phyloP scores from a whole-genome alignment of 2,888 invertebrate species.

The Acronicta aceris region DNA sequence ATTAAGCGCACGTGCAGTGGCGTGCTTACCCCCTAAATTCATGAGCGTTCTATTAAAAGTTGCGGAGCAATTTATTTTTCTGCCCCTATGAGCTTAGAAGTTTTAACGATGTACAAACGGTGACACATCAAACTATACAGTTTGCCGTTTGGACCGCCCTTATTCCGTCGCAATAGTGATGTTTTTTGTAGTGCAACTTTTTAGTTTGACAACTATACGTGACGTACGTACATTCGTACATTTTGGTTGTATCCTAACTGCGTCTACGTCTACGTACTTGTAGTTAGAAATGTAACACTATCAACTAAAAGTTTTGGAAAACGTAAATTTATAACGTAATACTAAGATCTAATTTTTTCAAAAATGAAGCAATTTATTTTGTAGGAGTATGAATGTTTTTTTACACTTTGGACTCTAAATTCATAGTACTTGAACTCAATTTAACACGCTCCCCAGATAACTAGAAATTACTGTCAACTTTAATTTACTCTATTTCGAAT shows the following conservation, averaged over 20 bases:
- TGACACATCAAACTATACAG: too few relatives aligned
- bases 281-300: constrained; percentile 19
- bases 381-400: too few relatives aligned
- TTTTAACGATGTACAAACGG: constrained; percentile 71
- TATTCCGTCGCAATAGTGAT: too few relatives aligned
- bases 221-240: constrained; percentile 3
- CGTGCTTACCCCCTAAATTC: constrained; percentile 47
- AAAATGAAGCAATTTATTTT: too few relatives aligned
- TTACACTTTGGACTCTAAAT: too few relatives aligned
- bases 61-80: constrained; percentile 73
- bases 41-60: constrained; percentile 72
- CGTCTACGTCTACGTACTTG: constrained; percentile 19
- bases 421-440: constrained; percentile 14
- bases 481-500: constrained; percentile 24
- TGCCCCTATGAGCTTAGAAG: constrained; percentile 64
- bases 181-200: too few relatives aligned
- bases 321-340: constrained; percentile 7
- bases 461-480: constrained; percentile 8
- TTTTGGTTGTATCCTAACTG: constrained; percentile 22
- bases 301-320: constrained; percentile 33
- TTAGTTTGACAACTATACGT: too few relatives aligned
- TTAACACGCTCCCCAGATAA: constrained; percentile 20
- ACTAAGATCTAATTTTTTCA: not conserved
- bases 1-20: constrained; percentile 41
- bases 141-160: too few relatives aligned